phyloP scores from a whole-genome alignment of 2,888 invertebrate genomes.

The Ferrisia virgata region DNA sequence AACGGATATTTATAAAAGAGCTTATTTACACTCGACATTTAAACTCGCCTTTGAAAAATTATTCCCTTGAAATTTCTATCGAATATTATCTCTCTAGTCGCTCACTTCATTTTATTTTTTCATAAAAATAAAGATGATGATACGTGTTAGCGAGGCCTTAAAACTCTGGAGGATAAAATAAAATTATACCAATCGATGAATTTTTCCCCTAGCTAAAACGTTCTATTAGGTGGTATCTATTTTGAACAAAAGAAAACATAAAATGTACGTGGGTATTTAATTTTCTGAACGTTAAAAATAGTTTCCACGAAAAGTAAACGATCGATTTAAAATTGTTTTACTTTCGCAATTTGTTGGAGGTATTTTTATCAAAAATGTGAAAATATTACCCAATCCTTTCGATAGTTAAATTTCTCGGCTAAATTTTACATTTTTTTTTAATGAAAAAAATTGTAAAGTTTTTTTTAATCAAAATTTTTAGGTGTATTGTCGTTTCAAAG shows the following conservation, averaged over 20 bases:
- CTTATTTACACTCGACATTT: not conserved
- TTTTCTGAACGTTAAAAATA: not conserved
- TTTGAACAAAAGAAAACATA: not conserved
- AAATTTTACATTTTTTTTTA: not conserved
- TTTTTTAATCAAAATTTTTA: constrained; percentile 48
- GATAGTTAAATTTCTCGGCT: not conserved
- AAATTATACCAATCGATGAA: not conserved
- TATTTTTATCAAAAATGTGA: not conserved
- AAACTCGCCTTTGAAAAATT: not conserved
- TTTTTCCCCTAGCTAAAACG: not conserved
- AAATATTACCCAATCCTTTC: not conserved
- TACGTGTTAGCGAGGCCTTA: not conserved
- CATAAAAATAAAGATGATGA: not conserved
- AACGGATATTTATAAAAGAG: not conserved
- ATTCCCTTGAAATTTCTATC: not conserved
- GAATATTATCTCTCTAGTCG: not conserved
- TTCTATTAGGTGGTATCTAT: too few species aligned
- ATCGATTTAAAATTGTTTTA: not conserved
- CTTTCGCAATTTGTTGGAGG: not conserved
- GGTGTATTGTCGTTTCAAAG: constrained; percentile 84
- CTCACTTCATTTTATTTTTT: not conserved
- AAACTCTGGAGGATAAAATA: not conserved
- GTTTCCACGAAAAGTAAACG: not conserved
- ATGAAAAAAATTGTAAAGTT: not conserved
- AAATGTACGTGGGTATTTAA: too few species aligned